A percentile compares a stretch with the other conserved stretches of the same genome.
These are phyloP conservation scores for Tiliacea aurago DNA, from an alignment of 2,888 invertebrate genomes.

Conservation along the genomic window DNA sequence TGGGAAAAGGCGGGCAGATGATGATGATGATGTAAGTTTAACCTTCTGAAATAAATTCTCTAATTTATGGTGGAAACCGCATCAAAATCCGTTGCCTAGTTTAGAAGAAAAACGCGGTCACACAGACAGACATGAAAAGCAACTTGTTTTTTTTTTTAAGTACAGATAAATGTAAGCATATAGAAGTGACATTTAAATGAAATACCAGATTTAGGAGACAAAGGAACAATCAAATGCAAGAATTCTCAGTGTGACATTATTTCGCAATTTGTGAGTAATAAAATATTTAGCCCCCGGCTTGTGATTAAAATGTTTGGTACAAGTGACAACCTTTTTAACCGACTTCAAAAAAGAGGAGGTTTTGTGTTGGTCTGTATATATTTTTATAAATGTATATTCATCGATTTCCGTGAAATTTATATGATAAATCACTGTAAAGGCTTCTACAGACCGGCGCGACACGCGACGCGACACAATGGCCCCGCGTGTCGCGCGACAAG, in stretches of 20 bases:
- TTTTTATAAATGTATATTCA: too few species aligned
- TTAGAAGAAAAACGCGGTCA: not conserved
- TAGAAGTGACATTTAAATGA: constrained; percentile 19
- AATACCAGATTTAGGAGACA: constrained; percentile 17
- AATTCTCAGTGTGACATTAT: constrained; percentile 27
- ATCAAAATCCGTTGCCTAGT: not conserved
- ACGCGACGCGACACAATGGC: too few species aligned
- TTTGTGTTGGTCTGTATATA: too few species aligned
- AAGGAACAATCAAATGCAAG: constrained; percentile 21
- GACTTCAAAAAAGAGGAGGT: too few species aligned
- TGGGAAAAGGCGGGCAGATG: too few species aligned
- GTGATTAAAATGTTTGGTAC: constrained; percentile 35
- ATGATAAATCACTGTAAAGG: too few species aligned
- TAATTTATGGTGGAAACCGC: not conserved
- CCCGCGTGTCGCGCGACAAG: too few species aligned
- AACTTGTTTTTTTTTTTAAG: too few species aligned
- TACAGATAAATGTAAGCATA: not conserved
- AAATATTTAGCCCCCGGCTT: constrained; percentile 19
- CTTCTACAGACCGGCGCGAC: too few species aligned
- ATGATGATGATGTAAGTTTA: not conserved
- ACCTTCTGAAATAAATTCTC: not conserved
- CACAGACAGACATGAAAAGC: not conserved
- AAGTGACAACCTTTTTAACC: constrained; percentile 1
- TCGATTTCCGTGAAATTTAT: too few species aligned
- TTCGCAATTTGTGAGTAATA: constrained; percentile 18